A percentile compares a stretch with the other conserved stretches of the same genome.
Evolutionary conservation across 1,140 invertebrate genomes (phyloP).

Genomic region (Linepithema humile): DNA sequence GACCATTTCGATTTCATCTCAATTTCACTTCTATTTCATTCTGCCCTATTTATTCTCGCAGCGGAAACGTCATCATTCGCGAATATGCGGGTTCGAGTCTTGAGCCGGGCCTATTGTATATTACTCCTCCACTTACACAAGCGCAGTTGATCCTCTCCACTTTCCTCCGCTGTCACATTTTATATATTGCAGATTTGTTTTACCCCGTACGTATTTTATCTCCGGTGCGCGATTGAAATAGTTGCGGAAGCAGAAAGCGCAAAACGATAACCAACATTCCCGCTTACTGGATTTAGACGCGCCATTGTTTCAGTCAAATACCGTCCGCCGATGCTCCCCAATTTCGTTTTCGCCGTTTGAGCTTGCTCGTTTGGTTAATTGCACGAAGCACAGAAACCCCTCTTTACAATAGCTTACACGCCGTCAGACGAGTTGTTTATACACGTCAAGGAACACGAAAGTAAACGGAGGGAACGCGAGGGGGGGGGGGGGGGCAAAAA

Average conservation of each 20-base stretch:
- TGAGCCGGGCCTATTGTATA: neutral
- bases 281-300: neutral
- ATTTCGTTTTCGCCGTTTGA: neutral
- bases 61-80: neutral
- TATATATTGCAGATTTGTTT: neutral
- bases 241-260: neutral
- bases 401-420: neutral
- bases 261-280: neutral
- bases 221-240: neutral
- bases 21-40: neutral
- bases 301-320: slow-evolving; percentile 2
- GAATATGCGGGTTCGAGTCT: neutral
- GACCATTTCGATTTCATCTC: too few species aligned
- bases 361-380: neutral
- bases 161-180: neutral
- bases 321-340: neutral
- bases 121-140: neutral
- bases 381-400: neutral
- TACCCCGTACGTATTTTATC: neutral
- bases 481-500: too few species aligned
- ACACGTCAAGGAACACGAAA: neutral
- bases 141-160: neutral
- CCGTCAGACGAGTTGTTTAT: neutral
- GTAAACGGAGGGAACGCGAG: neutral
- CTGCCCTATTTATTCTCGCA: neutral